Evolutionary conservation across 1,140 invertebrate genomes (phyloP).

Genomic region (Drosophila chauvacae): DNA sequence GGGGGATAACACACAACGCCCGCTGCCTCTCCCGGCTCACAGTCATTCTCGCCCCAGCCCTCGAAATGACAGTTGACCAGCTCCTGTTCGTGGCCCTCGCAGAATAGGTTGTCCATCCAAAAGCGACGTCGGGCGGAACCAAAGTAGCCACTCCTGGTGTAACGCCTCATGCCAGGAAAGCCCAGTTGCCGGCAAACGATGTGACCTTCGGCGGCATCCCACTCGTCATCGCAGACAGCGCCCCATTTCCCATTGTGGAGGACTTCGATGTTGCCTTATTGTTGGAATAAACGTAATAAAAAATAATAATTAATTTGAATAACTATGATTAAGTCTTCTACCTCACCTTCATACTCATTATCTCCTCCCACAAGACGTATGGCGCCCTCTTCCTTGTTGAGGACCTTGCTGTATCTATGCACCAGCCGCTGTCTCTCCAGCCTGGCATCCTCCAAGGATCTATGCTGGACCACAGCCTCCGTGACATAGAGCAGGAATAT

Average conservation of each 20-base stretch:
- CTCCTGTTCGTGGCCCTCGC: constrained; percentile 91
- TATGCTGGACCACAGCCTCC: constrained; percentile 54
- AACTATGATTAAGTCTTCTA: background rate
- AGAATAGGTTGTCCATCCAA: constrained; percentile 96
- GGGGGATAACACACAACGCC: constrained; percentile 90
- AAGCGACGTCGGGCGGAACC: constrained; percentile 90
- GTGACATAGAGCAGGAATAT: constrained; percentile 7
- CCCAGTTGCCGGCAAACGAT: constrained; percentile 94
- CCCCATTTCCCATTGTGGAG: constrained; percentile 94
- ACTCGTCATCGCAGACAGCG: constrained; percentile 96
- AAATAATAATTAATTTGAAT: background rate
- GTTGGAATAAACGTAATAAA: constrained; percentile 9
- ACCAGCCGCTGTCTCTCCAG: constrained; percentile 70
- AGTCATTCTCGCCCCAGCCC: constrained; percentile 93
- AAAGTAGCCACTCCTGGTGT: constrained; percentile 90
- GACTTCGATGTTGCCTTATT: constrained; percentile 94
- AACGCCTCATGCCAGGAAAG: constrained; percentile 86
- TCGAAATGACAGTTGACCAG: constrained; percentile 91
- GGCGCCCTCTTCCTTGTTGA: constrained; percentile 90
- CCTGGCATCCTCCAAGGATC: constrained; percentile 73
- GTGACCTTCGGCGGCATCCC: constrained; percentile 91
- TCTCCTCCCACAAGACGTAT: constrained; percentile 89
- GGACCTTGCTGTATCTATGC: constrained; percentile 86
- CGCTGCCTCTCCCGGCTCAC: constrained; percentile 90
- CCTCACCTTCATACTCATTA: constrained; percentile 88